Base-by-base conservation (phyloP, 2,888 invertebrate genomes). In the Rotaria macrura region DNA sequence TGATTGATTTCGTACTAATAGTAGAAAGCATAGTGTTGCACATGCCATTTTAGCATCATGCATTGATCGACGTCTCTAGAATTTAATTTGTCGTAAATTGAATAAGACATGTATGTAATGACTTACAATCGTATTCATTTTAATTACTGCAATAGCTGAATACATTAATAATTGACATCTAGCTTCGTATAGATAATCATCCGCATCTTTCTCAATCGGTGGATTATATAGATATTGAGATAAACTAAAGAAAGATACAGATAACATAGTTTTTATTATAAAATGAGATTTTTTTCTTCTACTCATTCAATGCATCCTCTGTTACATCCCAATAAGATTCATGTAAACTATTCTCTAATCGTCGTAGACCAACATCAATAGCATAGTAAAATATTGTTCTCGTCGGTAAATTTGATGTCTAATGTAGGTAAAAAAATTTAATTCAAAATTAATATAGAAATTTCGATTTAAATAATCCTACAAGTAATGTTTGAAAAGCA, bases 121-220 rank as follows among this genome's bases (percentile, higher is more conserved):
- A 40, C 4, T 43, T 43, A 79, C 79, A 79, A 79, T 79, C 3
- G 79, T 43, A 79, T 79, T 79, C 43, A 79, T 25, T 43, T 79
- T 79, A n/a, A 79, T 79, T 9, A 79, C 43, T 43, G 79, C 79
- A 43, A 79, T 79, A 12, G 79, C 43, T 43, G 79, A 43, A 43
- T 79, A 79, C 79, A 79, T 79, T 43, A 79, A 40, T 43, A 79
- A 43, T 38, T 79, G 79, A 79, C 79, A 79, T 79, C 43, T 79
- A n/a, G 79, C 79, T 43, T 79, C 79, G n/a, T 79, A 79, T 14
- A 40, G n/a, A 43, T 79, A 79, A n/a, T 25, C 43, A n/a, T 43
- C 79, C 1, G 25, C 2, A 12, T 43, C 79, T 3, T 79, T n/a
- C 9, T 43, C n/a, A n/a, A 3, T 14, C 2, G 57, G 29, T 57